phyloP scores from a whole-genome alignment of 2,888 invertebrate species.

The Electrophaes corylata region DNA sequence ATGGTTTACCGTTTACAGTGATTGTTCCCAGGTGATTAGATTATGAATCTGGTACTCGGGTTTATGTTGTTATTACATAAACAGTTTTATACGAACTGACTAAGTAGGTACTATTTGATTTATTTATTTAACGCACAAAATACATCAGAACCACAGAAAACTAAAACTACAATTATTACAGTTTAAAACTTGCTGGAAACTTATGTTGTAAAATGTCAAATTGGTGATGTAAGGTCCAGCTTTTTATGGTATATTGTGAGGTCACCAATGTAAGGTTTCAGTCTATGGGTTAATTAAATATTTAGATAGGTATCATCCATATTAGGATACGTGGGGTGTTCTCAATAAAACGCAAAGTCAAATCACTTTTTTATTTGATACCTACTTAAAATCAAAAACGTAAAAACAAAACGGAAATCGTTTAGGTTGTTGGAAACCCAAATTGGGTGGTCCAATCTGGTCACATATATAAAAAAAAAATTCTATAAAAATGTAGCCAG shows the following conservation, averaged over 20 bases:
- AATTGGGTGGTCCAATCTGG: conserved; percentile 10
- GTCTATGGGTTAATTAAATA: background rate
- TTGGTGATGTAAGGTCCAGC: no score
- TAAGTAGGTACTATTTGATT: no score
- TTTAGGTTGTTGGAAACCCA: background rate
- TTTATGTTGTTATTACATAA: background rate
- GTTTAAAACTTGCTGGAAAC: background rate
- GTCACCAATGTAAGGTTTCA: background rate
- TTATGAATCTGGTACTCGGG: conserved; percentile 4
- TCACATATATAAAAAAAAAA: background rate
- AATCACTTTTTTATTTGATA: background rate
- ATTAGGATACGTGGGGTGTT: background rate
- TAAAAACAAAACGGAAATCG: background rate
- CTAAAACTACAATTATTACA: no score
- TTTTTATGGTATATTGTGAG: background rate
- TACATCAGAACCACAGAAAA: no score
- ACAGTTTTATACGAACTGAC: background rate
- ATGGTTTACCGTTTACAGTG: conserved; percentile 8
- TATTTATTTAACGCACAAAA: no score
- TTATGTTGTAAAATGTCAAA: no score
- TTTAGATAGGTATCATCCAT: background rate
- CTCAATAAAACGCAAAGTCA: background rate
- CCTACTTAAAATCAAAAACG: conserved; percentile 3
- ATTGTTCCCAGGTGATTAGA: conserved; percentile 9
- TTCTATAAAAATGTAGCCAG: no score